Conservation (phyloP, 2,797 vertebrate species). For the Pseudotriccus pelzelni region DNA sequence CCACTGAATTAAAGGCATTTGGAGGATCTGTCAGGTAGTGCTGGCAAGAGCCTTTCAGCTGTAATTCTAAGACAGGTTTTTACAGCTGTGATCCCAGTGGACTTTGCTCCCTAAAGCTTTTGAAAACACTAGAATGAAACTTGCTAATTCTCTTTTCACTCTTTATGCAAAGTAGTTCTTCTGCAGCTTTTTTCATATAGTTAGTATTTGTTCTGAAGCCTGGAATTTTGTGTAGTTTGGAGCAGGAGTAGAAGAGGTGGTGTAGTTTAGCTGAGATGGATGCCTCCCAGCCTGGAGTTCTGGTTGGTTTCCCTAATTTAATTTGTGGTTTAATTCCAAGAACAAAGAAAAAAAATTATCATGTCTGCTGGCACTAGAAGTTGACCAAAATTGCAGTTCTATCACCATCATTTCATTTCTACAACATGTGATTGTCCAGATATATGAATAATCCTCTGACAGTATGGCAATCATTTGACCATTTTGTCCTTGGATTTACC, state of each 20-base stretch:
- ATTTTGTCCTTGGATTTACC: not conserved
- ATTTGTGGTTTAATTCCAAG: not conserved
- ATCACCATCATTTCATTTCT: not conserved
- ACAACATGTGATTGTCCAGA: not conserved
- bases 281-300: not conserved
- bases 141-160: not conserved
- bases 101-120: not conserved
- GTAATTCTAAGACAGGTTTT: not conserved
- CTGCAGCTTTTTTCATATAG: not conserved
- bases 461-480: not conserved
- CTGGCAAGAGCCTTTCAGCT: not conserved
- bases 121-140: not conserved
- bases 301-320: not conserved
- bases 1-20: not conserved
- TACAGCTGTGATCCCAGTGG: not conserved
- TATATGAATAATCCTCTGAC: not conserved
- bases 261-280: not conserved
- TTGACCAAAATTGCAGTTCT: not conserved
- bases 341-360: not conserved
- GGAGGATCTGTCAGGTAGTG: not conserved
- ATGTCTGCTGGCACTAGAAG: not conserved
- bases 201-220: not conserved
- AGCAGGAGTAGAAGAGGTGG: not conserved
- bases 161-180: not conserved
- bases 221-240: not conserved